Conservation (phyloP, 2,888 invertebrate genomes). For the Drosophila mercatorum region DNA sequence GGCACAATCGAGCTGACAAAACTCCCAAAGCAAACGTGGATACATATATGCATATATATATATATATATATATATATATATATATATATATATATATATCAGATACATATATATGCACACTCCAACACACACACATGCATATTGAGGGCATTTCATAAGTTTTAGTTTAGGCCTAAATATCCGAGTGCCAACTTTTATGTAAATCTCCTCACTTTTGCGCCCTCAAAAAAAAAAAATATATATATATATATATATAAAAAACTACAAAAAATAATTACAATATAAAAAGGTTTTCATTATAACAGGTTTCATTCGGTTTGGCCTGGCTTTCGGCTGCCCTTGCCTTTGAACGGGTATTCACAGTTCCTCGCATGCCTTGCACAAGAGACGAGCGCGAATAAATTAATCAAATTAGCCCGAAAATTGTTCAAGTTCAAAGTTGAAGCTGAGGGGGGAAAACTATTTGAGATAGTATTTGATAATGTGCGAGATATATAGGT, state of each 20-base stretch:
- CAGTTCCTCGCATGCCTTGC: constrained; percentile 4
- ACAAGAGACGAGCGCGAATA: neutral
- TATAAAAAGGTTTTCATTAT: constrained; percentile 29
- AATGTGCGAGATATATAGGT: no score
- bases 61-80: neutral
- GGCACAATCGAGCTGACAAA: constrained; percentile 41
- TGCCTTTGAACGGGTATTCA: constrained; percentile 32
- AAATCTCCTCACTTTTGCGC: constrained; percentile 51
- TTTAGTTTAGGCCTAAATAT: constrained; percentile 46
- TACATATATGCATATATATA: neutral
- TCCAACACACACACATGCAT: constrained; percentile 28
- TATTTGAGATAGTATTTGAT: neutral
- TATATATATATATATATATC: constrained; percentile 3
- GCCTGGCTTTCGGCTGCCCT: constrained; percentile 33
- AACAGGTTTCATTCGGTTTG: constrained; percentile 51
- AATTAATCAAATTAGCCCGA: neutral
- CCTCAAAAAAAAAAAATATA: constrained; percentile 38
- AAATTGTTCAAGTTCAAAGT: neutral
- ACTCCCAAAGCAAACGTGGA: constrained; percentile 2
- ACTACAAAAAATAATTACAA: constrained; percentile 4
- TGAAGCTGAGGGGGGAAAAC: neutral
- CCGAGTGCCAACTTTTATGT: constrained; percentile 38
- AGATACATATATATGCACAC: neutral
- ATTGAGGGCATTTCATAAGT: constrained; percentile 59
- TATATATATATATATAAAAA: neutral